Percentiles rank a stretch among this genome's conserved stretches.
Conservation (phyloP, 2,797 vertebrate genomes). For the Lindbergichthys nudifrons region DNA sequence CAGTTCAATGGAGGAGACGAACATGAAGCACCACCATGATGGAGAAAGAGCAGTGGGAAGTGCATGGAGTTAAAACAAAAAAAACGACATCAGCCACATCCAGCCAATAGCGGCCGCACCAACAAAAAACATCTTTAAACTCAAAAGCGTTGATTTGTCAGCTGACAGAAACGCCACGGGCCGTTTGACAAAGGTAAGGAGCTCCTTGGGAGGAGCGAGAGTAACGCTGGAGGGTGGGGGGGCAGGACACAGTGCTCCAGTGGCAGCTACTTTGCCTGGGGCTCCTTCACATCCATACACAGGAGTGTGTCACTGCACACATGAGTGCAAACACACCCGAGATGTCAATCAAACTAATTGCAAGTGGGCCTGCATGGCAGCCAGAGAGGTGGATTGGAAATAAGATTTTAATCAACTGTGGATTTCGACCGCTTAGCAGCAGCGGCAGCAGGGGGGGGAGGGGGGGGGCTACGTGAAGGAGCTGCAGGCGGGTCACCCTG, state of each 20-base stretch:
- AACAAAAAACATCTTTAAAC: conserved; percentile 39
- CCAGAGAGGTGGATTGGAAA: conserved; percentile 48
- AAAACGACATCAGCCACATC: conserved; percentile 20
- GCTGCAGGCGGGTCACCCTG: conserved; percentile 56
- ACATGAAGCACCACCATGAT: conserved; percentile 61
- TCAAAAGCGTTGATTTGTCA: conserved; percentile 24
- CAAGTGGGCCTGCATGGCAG: conserved; percentile 39
- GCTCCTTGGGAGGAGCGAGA: conserved; percentile 20
- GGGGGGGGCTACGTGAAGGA: conserved; percentile 46
- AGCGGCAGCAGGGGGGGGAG: not conserved
- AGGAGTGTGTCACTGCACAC: not conserved
- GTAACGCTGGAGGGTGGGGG: not conserved
- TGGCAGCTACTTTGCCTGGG: conserved; percentile 40
- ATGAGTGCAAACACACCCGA: conserved; percentile 12
- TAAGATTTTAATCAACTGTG: conserved; percentile 65
- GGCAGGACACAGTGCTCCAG: conserved; percentile 48
- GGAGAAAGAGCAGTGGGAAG: conserved; percentile 46
- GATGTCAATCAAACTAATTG: conserved; percentile 67
- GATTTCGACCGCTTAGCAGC: conserved; percentile 33
- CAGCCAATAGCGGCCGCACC: conserved; percentile 17
- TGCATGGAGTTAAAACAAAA: conserved; percentile 39
- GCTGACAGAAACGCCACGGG: conserved; percentile 47
- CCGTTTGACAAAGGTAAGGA: conserved; percentile 35
- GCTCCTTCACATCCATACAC: conserved; percentile 53
- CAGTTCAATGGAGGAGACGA: conserved; percentile 45